These are phyloP conservation scores for Agapornis canus DNA, from an alignment of 2,797 vertebrate species.

Conservation along the genomic window DNA sequence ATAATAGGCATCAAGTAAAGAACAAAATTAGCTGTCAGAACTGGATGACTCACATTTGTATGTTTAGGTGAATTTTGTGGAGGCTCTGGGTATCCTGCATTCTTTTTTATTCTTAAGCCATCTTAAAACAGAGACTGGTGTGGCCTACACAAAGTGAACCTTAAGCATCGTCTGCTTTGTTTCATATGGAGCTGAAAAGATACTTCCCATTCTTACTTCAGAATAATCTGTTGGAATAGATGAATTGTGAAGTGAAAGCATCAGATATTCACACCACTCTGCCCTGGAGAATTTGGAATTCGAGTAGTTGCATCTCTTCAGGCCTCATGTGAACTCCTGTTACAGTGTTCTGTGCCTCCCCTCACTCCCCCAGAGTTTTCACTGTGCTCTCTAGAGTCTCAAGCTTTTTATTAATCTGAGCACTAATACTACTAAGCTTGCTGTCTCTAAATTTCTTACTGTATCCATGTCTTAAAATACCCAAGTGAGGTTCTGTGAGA, in stretches of 20 bases:
- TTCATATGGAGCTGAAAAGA: neutral
- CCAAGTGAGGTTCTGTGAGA: neutral
- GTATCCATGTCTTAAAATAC: neutral
- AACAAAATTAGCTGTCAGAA: neutral
- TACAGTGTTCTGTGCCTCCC: neutral
- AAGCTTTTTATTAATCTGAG: neutral
- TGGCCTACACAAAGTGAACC: neutral
- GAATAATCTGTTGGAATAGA: neutral
- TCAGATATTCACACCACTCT: neutral
- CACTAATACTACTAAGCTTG: neutral
- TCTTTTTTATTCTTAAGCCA: neutral
- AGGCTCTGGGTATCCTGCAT: neutral
- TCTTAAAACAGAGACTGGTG: neutral
- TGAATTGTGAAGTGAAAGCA: neutral
- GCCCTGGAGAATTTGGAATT: slow-evolving; percentile 2
- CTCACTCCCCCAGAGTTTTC: neutral
- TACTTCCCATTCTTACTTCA: neutral
- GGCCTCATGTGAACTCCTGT: neutral
- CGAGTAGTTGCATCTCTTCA: neutral
- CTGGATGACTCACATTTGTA: neutral
- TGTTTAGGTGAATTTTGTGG: neutral
- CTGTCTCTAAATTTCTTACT: neutral
- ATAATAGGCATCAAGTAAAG: neutral
- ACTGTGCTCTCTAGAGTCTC: neutral
- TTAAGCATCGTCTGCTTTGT: neutral